Evolutionary conservation across 2,797 vertebrate species (phyloP).

Genomic region (Simalia tracyae): DNA sequence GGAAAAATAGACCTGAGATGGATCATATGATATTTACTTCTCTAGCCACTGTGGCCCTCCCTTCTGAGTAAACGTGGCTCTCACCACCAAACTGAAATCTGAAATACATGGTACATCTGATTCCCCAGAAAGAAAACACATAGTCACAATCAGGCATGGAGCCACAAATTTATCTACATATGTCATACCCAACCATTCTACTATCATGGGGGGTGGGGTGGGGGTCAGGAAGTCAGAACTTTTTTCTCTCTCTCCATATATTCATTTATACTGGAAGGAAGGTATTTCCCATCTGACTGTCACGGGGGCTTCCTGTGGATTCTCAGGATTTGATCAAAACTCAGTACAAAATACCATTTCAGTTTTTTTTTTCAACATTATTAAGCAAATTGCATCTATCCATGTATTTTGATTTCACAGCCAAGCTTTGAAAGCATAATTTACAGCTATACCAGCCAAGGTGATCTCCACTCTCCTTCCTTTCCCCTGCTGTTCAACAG

Average conservation of each 20-base stretch:
- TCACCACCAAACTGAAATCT: not conserved
- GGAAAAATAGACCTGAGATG: not conserved
- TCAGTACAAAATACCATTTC: not conserved
- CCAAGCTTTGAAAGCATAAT: not conserved
- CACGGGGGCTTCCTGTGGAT: not conserved
- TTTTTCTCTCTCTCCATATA: not conserved
- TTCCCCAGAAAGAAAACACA: not conserved
- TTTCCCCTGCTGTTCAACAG: not conserved
- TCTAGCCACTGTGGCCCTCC: not conserved
- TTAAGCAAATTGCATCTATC: not conserved
- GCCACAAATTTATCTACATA: not conserved
- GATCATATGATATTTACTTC: not conserved
- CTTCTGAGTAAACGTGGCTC: not conserved
- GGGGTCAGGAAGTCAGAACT: not conserved
- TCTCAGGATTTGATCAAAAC: not conserved
- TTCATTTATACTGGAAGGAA: not conserved
- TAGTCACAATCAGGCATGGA: too few species aligned
- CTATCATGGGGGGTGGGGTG: not conserved
- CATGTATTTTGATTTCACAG: not conserved
- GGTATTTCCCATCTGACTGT: not conserved
- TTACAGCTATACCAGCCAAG: not conserved
- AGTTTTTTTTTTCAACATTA: not conserved
- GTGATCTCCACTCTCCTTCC: not conserved
- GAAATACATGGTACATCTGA: not conserved
- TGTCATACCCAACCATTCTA: not conserved